Evolutionary conservation across 92 coral and sea anemone species (phyloP), one percentile per base, ranked within the genome.

Genomic region (Parazoanthus darwini): DNA sequence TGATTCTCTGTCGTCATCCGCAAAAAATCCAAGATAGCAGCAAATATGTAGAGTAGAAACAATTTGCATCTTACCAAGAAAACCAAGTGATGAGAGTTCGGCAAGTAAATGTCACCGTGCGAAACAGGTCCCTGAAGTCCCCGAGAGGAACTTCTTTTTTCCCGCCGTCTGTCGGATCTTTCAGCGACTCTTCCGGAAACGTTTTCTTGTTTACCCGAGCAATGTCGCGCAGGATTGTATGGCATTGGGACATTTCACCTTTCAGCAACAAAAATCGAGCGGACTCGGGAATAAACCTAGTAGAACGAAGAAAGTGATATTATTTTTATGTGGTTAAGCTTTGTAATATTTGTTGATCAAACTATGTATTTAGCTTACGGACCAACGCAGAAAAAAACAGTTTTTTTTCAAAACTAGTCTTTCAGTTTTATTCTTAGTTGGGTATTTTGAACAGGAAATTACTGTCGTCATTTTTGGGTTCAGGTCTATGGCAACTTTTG

Each of bases 131-230:
- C 39, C 65, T 79, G 82, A 79, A 79, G 82, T 79, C n/a, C 6
- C 82, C 82, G 23, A 79, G 65, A 6, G 16, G 22, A 16, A 79
- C 82, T 6, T 29, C 59, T 11, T 1, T 79, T 26, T 79, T 79
- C 63, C 82, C 82, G 8, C 82, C 82, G 38, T 48, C 82, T 9
- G 82, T 79, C 9, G 82, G 82, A 29, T 79, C 82, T 79, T 79
- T 79, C 37, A 79, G 59, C 9, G 82, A 50, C 36, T 79, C 82
- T 20, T 79, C 82, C 9, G 82, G 82, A 48, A 15, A 79, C 3
- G 65, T 35, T 48, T 25, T 79, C 39, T 79, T 79, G 82, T 79
- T 79, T 39, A 79, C 82, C 8, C 20, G 67, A 79, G 82, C 82
- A 50, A 79, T 79, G 3, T 48, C 50, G 36, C 82, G 82, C 9